These are phyloP conservation scores for Pardosa pseudoannulata DNA, from an alignment of 2,888 invertebrate species.

Conservation along the genomic window DNA sequence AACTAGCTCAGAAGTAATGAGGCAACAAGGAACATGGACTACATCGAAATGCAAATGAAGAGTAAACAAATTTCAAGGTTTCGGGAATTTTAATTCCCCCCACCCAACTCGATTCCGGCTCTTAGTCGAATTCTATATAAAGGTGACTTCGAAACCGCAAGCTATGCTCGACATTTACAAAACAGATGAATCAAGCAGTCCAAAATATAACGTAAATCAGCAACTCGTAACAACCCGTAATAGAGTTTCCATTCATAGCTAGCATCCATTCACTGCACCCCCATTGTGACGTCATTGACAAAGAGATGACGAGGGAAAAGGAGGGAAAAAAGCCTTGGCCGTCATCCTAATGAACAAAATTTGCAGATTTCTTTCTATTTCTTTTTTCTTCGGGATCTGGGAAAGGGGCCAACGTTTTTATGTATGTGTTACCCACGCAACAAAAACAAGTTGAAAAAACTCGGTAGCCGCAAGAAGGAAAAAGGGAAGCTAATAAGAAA, in stretches of 20 bases:
- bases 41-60: no score
- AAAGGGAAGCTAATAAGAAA: no score
- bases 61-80: no score
- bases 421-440: neutral
- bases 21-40: no score
- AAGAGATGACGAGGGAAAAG: constrained; percentile 19
- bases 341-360: constrained; percentile 51
- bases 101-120: no score
- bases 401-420: constrained; percentile 21
- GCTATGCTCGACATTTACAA: constrained; percentile 13
- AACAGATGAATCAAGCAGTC: constrained; percentile 59
- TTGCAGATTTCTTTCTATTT: constrained; percentile 22
- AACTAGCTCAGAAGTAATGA: no score
- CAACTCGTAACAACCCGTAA: constrained; percentile 9
- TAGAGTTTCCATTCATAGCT: constrained; percentile 32
- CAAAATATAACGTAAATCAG: constrained; percentile 35
- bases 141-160: neutral
- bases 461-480: no score
- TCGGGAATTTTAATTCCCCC: no score
- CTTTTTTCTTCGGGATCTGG: no score
- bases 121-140: no score
- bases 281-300: constrained; percentile 54
- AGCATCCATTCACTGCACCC: constrained; percentile 40
- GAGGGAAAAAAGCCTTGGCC: constrained; percentile 32
- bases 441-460: neutral